Evolutionary conservation across 1,140 invertebrate species (phyloP).

Genomic region (Stegodyphus dumicola): DNA sequence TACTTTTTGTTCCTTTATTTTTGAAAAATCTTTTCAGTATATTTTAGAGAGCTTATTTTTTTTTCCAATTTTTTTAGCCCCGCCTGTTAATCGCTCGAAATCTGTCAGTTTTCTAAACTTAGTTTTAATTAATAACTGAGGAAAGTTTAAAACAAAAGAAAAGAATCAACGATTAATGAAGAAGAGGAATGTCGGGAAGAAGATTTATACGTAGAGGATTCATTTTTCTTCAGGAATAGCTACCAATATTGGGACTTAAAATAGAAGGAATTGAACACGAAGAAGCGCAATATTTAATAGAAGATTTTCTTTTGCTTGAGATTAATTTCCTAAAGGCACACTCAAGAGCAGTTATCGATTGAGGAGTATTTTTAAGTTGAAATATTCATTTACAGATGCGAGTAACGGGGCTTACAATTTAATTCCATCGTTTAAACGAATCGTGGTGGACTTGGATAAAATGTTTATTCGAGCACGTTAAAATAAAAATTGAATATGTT

Average conservation of each 20-base stretch:
- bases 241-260: constrained; percentile 11
- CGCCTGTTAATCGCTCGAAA: constrained; percentile 29
- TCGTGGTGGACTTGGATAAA: constrained; percentile 6
- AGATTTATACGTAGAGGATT: constrained; percentile 24
- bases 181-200: constrained; percentile 15
- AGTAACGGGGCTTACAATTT: constrained; percentile 2
- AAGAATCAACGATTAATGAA: constrained; percentile 46
- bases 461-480: not conserved
- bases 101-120: constrained; percentile 49
- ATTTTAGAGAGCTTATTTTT: constrained; percentile 33
- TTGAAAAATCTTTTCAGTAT: constrained; percentile 42
- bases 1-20: constrained; percentile 52
- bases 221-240: constrained; percentile 8
- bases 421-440: constrained; percentile 10
- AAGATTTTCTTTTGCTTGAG: constrained; percentile 8
- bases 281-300: constrained; percentile 11
- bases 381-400: constrained; percentile 2
- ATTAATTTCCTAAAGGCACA: constrained; percentile 21
- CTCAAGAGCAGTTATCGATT: constrained; percentile 13
- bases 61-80: not conserved
- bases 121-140: constrained; percentile 56
- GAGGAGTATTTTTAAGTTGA: too few species aligned
- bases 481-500: not conserved
- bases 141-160: constrained; percentile 36
- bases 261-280: not conserved